Conservation (phyloP, 2,113 vertebrate genomes). For the rabbit (Oryctolagus cuniculus) region mOryCun1.1 NC_091434.1:97835001-97835500, state of each 20-base stretch:
- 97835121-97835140: slow-evolving; percentile 79
- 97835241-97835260: slow-evolving; percentile 77
- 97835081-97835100: slow-evolving; percentile 73
- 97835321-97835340: slow-evolving; percentile 85
- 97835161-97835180: slow-evolving; percentile 80
- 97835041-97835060: slow-evolving; percentile 72
- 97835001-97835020: slow-evolving; percentile 68
- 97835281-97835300: slow-evolving; percentile 79
- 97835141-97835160: slow-evolving; percentile 81
- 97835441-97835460: slow-evolving; percentile 92
- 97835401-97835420: slow-evolving; percentile 84
- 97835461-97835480: slow-evolving; percentile 88
- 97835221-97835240: slow-evolving; percentile 83
- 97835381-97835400: slow-evolving; percentile 56
- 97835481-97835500: slow-evolving; percentile 73
- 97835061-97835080: slow-evolving; percentile 60
- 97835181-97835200: slow-evolving; percentile 66
- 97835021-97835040: slow-evolving; percentile 73
- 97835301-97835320: slow-evolving; percentile 84
- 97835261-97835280: slow-evolving; percentile 74
- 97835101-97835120: slow-evolving; percentile 61
- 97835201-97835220: slow-evolving; percentile 78
- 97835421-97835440: slow-evolving; percentile 89
- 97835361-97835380: slow-evolving; percentile 62
- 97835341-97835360: slow-evolving; percentile 84